Evolutionary conservation across 2,888 invertebrate species (phyloP).

Genomic region (Lysandra coridon): DNA sequence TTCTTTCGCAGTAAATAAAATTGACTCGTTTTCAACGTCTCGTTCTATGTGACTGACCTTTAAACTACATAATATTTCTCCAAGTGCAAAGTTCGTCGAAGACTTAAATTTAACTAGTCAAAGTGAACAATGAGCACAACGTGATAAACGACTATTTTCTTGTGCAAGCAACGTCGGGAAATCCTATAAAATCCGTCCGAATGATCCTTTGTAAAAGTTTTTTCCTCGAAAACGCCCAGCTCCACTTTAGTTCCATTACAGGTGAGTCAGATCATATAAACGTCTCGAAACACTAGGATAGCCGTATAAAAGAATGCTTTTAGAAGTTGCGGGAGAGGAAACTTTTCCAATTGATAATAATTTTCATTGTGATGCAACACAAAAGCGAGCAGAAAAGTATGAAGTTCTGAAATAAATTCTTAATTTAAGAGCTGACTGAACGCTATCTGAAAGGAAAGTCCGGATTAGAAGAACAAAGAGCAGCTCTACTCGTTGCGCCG

Average conservation of each 20-base stretch:
- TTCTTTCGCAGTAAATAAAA: not conserved
- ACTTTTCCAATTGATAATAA: conserved; percentile 78
- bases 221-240: conserved; percentile 13
- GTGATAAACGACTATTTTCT: conserved; percentile 13
- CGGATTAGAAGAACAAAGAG: conserved; percentile 73
- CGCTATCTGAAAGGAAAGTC: conserved; percentile 72
- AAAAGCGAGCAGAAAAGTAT: conserved; percentile 72
- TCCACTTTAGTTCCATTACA: conserved; percentile 28
- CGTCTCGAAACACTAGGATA: conserved; percentile 34
- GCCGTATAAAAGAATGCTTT: conserved; percentile 58
- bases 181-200: conserved; percentile 24
- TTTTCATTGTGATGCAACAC: conserved; percentile 76
- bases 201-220: conserved; percentile 12
- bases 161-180: conserved; percentile 6
- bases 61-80: not conserved
- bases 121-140: conserved; percentile 14
- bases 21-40: not conserved
- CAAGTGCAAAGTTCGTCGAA: not conserved
- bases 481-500: conserved; percentile 52
- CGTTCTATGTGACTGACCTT: not conserved
- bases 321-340: conserved; percentile 66
- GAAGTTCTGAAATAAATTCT: conserved; percentile 77
- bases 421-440: conserved; percentile 76
- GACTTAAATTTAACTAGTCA: not conserved
- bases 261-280: conserved; percentile 32